phyloP scores from a whole-genome alignment of 2,888 invertebrate genomes.

The Campaea margaritaria region DNA sequence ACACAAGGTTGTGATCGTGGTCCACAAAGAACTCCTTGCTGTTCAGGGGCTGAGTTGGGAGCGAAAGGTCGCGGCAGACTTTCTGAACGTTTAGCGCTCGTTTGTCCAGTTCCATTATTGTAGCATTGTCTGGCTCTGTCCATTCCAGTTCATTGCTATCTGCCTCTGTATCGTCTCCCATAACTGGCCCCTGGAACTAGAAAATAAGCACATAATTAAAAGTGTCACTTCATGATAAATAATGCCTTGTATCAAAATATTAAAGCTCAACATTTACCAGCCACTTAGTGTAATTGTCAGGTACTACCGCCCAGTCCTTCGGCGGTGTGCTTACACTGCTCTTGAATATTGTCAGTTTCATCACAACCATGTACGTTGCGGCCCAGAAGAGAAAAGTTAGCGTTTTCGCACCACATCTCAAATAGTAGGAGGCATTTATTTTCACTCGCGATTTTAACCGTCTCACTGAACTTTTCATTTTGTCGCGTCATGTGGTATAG shows the following conservation, averaged over 20 bases:
- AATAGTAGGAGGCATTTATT: conserved; percentile 67
- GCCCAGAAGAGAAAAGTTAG: conserved; percentile 80
- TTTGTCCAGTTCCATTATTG: conserved; percentile 76
- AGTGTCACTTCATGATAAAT: neutral
- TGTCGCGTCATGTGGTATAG: conserved; percentile 67
- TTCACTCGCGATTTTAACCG: conserved; percentile 66
- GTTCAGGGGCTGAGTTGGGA: conserved; percentile 81
- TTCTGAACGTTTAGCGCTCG: conserved; percentile 75
- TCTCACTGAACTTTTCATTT: conserved; percentile 69
- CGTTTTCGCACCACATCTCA: conserved; percentile 79
- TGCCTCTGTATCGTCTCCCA: conserved; percentile 62
- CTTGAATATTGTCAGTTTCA: conserved; percentile 82
- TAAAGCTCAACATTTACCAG: conserved; percentile 57
- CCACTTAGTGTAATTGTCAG: conserved; percentile 82
- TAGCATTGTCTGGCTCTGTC: conserved; percentile 72
- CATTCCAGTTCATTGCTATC: conserved; percentile 56
- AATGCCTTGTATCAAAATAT: too few species aligned
- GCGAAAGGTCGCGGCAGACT: conserved; percentile 75
- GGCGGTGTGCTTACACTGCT: conserved; percentile 63
- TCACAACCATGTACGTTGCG: conserved; percentile 73
- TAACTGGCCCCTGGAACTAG: conserved; percentile 73
- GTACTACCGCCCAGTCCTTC: conserved; percentile 70
- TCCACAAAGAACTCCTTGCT: conserved; percentile 91
- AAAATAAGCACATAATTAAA: neutral
- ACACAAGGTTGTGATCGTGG: conserved; percentile 87